Conservation (phyloP, 2,888 invertebrate species). For the Drosophila pseudotalamancana region DNA sequence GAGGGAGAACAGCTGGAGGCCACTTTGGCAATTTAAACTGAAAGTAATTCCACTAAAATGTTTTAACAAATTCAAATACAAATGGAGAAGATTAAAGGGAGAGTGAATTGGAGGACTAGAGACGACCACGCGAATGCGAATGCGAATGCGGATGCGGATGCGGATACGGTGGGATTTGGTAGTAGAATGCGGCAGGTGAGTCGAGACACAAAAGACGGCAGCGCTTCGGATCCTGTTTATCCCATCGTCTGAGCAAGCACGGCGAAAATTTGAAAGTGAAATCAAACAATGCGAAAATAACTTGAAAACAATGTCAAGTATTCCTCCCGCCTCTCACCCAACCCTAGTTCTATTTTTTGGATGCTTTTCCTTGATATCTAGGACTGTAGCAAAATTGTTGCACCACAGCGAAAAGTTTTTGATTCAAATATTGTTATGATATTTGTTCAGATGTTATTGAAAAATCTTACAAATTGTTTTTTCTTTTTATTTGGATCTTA, state of each 20-base stretch:
- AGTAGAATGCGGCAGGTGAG: slow-evolving; percentile 30
- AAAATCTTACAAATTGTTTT: too few species aligned
- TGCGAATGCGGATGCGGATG: too few species aligned
- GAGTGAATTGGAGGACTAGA: not conserved
- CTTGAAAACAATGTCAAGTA: slow-evolving; percentile 69
- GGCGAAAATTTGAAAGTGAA: slow-evolving; percentile 71
- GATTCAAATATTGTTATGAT: not conserved
- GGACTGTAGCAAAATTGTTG: not conserved
- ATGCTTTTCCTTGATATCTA: not conserved
- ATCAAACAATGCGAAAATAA: slow-evolving; percentile 78
- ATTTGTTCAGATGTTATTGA: too few species aligned
- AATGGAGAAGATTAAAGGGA: slow-evolving; percentile 30
- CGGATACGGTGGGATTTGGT: slow-evolving; percentile 14
- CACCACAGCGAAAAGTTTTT: not conserved
- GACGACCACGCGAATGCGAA: too few species aligned
- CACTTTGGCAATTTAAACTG: slow-evolving; percentile 68
- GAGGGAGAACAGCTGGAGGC: slow-evolving; percentile 8
- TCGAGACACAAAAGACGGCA: slow-evolving; percentile 29
- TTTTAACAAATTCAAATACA: slow-evolving; percentile 70
- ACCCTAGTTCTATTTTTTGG: not conserved
- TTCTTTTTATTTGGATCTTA: too few species aligned
- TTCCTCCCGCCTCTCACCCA: not conserved
- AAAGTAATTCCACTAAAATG: slow-evolving; percentile 76
- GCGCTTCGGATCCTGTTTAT: slow-evolving; percentile 20
- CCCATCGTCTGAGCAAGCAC: slow-evolving; percentile 64